These are phyloP conservation scores for Caenorhabditis becei DNA, from an alignment of 2,888 invertebrate species.

Conservation along the genomic window DNA sequence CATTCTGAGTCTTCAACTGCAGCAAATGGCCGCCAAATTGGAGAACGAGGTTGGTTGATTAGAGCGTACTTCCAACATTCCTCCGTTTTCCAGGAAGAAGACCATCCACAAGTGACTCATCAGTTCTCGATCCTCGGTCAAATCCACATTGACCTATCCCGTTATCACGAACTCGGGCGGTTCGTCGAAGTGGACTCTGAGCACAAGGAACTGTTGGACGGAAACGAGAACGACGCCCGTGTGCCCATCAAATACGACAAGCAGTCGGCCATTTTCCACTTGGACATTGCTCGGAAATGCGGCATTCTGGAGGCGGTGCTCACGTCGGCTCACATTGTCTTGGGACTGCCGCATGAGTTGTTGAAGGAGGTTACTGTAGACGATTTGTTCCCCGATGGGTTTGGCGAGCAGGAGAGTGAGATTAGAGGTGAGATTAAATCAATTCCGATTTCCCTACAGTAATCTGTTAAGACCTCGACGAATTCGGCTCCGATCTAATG, in stretches of 20 bases:
- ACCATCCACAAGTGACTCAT: conserved; percentile 43
- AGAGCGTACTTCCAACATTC: no score
- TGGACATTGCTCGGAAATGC: conserved; percentile 84
- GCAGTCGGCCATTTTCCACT: conserved; percentile 84
- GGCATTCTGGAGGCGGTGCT: conserved; percentile 84
- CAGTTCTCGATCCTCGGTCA: conserved; percentile 83
- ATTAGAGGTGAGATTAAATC: conserved; percentile 8
- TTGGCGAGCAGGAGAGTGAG: conserved; percentile 75
- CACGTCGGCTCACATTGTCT: conserved; percentile 83
- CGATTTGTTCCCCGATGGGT: conserved; percentile 63
- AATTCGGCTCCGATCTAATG: conserved; percentile 81
- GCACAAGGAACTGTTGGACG: conserved; percentile 56
- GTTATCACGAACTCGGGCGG: conserved; percentile 84
- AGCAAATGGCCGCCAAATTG: conserved; percentile 11
- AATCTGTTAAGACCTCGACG: conserved; percentile 58
- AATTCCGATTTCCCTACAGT: not conserved
- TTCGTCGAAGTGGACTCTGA: conserved; percentile 80
- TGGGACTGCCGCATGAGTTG: conserved; percentile 83
- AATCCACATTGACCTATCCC: conserved; percentile 85
- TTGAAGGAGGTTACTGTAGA: conserved; percentile 83
- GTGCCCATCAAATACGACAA: conserved; percentile 82
- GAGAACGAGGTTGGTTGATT: no score
- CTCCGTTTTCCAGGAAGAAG: not conserved
- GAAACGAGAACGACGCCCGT: conserved; percentile 65
- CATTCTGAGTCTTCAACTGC: conserved; percentile 80